Conservation (phyloP, 2,113 vertebrate species). For the Aspiorhynchus laticeps region DNA sequence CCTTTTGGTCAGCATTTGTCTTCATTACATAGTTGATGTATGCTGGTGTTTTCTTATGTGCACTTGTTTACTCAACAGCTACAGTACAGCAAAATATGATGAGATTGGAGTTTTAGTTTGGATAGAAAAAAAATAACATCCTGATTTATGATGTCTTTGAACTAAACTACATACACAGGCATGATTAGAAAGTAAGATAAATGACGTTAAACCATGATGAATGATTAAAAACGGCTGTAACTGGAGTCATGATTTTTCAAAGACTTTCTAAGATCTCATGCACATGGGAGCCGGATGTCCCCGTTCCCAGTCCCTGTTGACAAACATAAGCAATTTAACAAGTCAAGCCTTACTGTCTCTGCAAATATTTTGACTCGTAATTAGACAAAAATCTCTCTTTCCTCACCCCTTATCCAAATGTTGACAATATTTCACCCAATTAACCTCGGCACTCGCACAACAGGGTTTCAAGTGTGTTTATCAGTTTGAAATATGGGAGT, state of each 20-base stretch:
- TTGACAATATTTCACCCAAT: constrained; percentile 49
- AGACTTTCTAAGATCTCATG: constrained; percentile 16
- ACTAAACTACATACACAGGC: background rate
- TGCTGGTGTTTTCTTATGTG: background rate
- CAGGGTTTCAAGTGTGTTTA: constrained; percentile 30
- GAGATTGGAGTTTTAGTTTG: background rate
- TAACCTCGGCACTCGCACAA: constrained; percentile 32
- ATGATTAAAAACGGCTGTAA: constrained; percentile 3
- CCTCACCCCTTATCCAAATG: constrained; percentile 32
- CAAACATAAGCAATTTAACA: constrained; percentile 59
- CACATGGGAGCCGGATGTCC: background rate
- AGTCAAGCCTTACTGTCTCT: constrained; percentile 40
- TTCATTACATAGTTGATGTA: background rate
- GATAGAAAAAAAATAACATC: background rate
- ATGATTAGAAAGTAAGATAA: constrained; percentile 29
- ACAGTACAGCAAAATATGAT: constrained; percentile 2
- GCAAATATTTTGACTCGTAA: constrained; percentile 60
- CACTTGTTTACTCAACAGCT: background rate
- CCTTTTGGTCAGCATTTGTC: background rate
- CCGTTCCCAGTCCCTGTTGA: constrained; percentile 44
- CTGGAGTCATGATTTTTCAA: constrained; percentile 28
- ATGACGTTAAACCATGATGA: constrained; percentile 11
- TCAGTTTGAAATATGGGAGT: constrained; percentile 15
- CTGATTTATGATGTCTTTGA: constrained; percentile 10
- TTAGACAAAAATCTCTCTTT: constrained; percentile 50